Percentiles rank a stretch among this genome's conserved stretches.
phyloP scores from a whole-genome alignment of 2,113 vertebrate species.

The Toxotes jaculatrix region DNA sequence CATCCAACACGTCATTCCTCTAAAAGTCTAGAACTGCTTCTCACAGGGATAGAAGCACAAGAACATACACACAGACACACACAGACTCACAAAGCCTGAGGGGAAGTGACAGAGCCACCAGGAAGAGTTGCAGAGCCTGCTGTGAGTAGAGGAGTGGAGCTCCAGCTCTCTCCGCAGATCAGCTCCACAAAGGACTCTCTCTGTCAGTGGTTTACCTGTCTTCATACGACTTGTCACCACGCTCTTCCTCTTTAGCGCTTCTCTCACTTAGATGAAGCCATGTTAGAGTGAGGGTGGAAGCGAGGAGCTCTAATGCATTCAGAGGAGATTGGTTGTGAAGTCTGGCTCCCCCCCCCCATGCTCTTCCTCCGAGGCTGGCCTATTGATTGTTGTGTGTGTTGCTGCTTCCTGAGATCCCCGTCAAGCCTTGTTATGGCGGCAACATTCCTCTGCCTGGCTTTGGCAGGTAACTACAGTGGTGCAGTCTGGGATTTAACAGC shows the following conservation, averaged over 20 bases:
- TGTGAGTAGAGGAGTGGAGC: conserved; percentile 59
- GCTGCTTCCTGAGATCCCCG: conserved; percentile 70
- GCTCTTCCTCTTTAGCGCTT: conserved; percentile 60
- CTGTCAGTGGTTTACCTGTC: conserved; percentile 67
- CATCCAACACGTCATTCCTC: not conserved
- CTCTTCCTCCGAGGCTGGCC: conserved; percentile 61
- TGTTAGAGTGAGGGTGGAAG: conserved; percentile 52
- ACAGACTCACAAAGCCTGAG: conserved; percentile 62
- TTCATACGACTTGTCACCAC: conserved; percentile 67
- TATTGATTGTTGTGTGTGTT: conserved; percentile 74
- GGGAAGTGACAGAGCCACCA: conserved; percentile 73
- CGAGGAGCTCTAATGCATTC: conserved; percentile 54
- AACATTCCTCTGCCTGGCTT: conserved; percentile 41
- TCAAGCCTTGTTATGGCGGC: conserved; percentile 64
- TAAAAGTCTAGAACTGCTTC: conserved; percentile 34
- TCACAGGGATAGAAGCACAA: conserved; percentile 26
- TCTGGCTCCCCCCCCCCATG: conserved; percentile 65
- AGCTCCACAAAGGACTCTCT: conserved; percentile 55
- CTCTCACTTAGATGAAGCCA: conserved; percentile 66
- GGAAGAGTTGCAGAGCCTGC: conserved; percentile 53
- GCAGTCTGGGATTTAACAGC: conserved; percentile 40
- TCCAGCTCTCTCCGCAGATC: conserved; percentile 53
- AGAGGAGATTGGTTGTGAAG: conserved; percentile 75
- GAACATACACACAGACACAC: conserved; percentile 29
- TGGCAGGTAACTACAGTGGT: conserved; percentile 60